Base-by-base conservation (phyloP, 2,888 invertebrate species). In the Synergus japonicus region DNA sequence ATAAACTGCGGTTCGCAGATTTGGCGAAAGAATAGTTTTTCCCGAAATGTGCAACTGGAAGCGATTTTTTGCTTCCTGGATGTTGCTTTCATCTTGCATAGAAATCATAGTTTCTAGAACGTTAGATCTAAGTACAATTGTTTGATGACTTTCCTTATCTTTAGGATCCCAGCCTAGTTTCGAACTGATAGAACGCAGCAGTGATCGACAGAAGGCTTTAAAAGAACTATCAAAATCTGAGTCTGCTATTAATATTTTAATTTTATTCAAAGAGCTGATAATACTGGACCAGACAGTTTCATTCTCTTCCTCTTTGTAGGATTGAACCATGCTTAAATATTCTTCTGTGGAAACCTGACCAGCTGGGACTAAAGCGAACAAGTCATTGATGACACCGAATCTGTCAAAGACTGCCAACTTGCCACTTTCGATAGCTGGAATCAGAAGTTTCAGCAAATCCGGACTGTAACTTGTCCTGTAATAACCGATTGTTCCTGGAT, bases 231-330 rank as follows among this genome's bases (percentile, higher is more conserved):
- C 94, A 82, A 94, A 94, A 60, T 96, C 95, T 0, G 97, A 96
- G 91, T 97, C 96, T 7, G 97, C 96, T 81, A 98, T 93, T 60
- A 98, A 93, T 69, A 95, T 94, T 80, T 95, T 94, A 76, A 98
- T 93, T 90, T 96, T 96, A 22, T 95, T 94, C 79, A 98, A 93
- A 86, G 96, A 96, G 90, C 96, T 96, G 76, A 95, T 95, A 85
- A 97, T 95, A 1, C 96, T 96, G 10, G 96, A 96, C 98, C 98
- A 99, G 0, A 98, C 98, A 0, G 98, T 98, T 93, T 96, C 98
- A 92, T 98, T 97, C 49, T 95, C 95, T 92, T 98, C 98, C 86
- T 96, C 95, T 83, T 95, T 94, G 91, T 96, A 98, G 0, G 97
- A 97, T 87, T 96, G 95, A 89, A 98, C 95, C 22, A 98, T 93